These are phyloP conservation scores for Habropoda laboriosa DNA, from an alignment of 1,140 invertebrate species.

Conservation along the genomic window DNA sequence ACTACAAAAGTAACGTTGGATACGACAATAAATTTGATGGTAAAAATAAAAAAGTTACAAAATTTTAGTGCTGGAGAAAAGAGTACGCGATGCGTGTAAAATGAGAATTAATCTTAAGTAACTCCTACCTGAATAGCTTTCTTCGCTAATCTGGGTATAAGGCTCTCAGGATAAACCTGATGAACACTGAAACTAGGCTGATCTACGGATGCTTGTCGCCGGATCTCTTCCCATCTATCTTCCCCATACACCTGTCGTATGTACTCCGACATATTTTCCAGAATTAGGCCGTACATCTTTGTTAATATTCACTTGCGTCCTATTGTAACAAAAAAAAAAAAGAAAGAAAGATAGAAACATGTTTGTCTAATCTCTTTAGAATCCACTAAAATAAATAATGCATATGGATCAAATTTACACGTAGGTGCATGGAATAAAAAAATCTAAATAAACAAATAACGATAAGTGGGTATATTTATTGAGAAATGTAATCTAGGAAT, in stretches of 20 bases:
- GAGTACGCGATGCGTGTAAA: neutral
- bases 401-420: too few species aligned
- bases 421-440: too few species aligned
- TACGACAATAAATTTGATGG: too few species aligned
- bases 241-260: constrained; percentile 95
- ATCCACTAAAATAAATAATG: too few species aligned
- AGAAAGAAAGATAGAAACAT: too few species aligned
- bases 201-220: constrained; percentile 90
- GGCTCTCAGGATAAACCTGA: constrained; percentile 95
- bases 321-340: constrained; percentile 15
- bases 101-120: too few species aligned
- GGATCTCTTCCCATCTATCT: constrained; percentile 94
- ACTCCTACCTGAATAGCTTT: constrained; percentile 90
- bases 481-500: too few species aligned
- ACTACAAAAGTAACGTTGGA: too few species aligned
- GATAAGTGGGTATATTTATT: too few species aligned
- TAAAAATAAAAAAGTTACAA: too few species aligned
- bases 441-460: too few species aligned
- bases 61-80: neutral
- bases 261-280: constrained; percentile 96
- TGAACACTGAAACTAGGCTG: constrained; percentile 94
- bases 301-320: constrained; percentile 45
- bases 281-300: constrained; percentile 96
- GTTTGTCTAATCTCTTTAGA: too few species aligned
- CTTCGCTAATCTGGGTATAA: constrained; percentile 91